phyloP scores from a whole-genome alignment of 2,113 vertebrate genomes.

The Sinocyclocheilus anshuiensis region DNA sequence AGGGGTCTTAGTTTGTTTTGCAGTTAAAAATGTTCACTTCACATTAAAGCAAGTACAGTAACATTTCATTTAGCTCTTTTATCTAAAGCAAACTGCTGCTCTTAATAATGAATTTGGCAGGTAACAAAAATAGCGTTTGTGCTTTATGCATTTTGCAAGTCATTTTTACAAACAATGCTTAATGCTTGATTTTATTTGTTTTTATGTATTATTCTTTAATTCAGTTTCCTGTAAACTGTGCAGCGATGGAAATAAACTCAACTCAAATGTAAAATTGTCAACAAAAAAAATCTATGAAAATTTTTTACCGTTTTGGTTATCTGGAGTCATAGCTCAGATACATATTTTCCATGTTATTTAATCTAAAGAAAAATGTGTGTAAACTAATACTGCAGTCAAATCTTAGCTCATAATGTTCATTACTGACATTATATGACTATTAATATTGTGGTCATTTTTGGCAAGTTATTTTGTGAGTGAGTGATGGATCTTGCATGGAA shows the following conservation, averaged over 20 bases:
- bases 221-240: not conserved
- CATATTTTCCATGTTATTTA: not conserved
- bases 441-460: not conserved
- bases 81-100: too few species aligned
- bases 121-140: not conserved
- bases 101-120: not conserved
- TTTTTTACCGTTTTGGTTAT: not conserved
- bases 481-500: not conserved
- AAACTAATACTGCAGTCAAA: not conserved
- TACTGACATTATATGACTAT: not conserved
- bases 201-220: not conserved
- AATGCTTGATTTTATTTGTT: not conserved
- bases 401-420: not conserved
- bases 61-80: not conserved
- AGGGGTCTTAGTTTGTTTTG: slow-evolving; percentile 6
- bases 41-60: not conserved
- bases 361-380: not conserved
- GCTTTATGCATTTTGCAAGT: not conserved
- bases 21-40: not conserved
- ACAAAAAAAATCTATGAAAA: too few species aligned
- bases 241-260: not conserved
- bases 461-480: not conserved
- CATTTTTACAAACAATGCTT: not conserved
- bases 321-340: not conserved
- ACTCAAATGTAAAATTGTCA: not conserved